These are phyloP conservation scores for Philaethria dido DNA, from an alignment of 2,888 invertebrate species.

Conservation along the genomic window DNA sequence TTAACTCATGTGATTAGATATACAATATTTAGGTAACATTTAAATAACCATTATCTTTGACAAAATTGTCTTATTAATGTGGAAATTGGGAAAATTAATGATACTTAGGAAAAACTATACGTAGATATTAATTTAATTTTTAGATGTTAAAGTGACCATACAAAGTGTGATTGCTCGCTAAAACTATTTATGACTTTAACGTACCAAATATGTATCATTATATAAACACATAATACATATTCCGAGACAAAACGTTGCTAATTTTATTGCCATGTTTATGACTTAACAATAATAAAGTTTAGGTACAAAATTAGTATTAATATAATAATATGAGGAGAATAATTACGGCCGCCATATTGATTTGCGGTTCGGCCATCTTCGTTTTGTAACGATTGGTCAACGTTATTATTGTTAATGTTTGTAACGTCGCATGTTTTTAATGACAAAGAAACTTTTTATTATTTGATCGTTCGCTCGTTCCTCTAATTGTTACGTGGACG, in stretches of 20 bases:
- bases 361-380: constrained; percentile 41
- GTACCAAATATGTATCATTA: constrained; percentile 12
- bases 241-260: constrained; percentile 31
- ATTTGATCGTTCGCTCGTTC: constrained; percentile 79
- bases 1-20: constrained; percentile 5
- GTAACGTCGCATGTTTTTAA: constrained; percentile 69
- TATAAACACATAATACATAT: constrained; percentile 20
- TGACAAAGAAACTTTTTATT: constrained; percentile 80
- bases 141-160: neutral
- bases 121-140: neutral
- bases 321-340: constrained; percentile 46
- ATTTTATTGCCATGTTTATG: constrained; percentile 40
- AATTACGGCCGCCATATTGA: constrained; percentile 63
- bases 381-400: constrained; percentile 58
- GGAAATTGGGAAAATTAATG: neutral
- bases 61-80: neutral
- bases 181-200: neutral
- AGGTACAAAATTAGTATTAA: constrained; percentile 45
- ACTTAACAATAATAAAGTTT: constrained; percentile 39
- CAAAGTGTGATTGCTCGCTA: neutral
- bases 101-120: neutral
- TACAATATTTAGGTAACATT: neutral
- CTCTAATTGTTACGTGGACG: constrained; percentile 79
- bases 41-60: neutral
- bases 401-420: constrained; percentile 67